Evolutionary conservation across 2,888 invertebrate species (phyloP).

Genomic region (Mythimna pallens): DNA sequence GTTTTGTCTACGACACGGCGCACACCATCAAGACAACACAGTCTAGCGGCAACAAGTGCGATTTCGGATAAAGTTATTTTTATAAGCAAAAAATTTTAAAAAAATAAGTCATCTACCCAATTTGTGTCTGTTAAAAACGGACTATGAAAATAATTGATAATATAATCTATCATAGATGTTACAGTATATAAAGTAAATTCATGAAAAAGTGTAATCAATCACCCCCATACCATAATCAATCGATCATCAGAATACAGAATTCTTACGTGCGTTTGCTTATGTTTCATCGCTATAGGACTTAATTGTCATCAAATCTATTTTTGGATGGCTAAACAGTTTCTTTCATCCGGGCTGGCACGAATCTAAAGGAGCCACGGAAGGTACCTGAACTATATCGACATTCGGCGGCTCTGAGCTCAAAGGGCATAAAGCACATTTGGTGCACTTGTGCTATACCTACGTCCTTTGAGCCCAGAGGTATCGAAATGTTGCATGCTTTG

Average conservation of each 20-base stretch:
- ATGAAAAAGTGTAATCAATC: conserved; percentile 46
- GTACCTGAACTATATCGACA: neutral
- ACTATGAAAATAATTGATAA: conserved; percentile 10
- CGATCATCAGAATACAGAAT: conserved; percentile 11
- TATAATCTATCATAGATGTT: conserved; percentile 25
- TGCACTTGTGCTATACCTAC: no score
- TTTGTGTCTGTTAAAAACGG: neutral
- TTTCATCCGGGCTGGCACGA: neutral
- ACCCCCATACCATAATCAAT: conserved; percentile 24
- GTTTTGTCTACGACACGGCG: no score
- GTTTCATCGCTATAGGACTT: conserved; percentile 4
- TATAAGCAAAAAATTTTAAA: no score
- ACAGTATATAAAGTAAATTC: conserved; percentile 14
- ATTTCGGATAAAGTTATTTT: no score
- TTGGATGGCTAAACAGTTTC: neutral
- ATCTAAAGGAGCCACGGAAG: neutral
- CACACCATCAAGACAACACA: no score
- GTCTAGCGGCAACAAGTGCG: no score
- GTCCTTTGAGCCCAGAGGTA: no score
- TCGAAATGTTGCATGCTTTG: neutral
- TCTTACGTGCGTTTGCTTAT: neutral
- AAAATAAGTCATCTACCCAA: neutral
- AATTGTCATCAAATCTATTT: conserved; percentile 1
- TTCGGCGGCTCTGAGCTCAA: no score
- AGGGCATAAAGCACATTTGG: no score